Evolutionary conservation across 1,140 invertebrate species (phyloP), one percentile per base, ranked within the genome.

Genomic region (Dermatophagoides farinae): DNA sequence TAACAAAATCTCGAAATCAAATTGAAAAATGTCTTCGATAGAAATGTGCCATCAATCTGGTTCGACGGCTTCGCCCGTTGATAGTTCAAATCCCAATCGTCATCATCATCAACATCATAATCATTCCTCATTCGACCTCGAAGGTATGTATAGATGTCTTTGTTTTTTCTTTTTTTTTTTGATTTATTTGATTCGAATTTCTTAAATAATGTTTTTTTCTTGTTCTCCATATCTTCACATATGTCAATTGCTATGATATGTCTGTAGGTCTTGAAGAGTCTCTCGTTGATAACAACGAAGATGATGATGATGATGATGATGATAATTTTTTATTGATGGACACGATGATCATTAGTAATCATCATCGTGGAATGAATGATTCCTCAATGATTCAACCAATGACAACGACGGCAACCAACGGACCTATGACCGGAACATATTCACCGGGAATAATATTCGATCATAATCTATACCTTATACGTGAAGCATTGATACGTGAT

Each of bases 261-360:
- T 31, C 31, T 44, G 14, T n/a, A 60, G 58, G 58, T 23, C 58
- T 60, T 14, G 58, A 60, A 50, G 58, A 60, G 46, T 47, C 41
- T 22, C 44, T 60, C 1, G 58, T 60, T 14, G 58, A 60, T 25
- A 50, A 60, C 39, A 40, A 37, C 16, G 23, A 37, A 18, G 44
- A 60, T 18, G 58, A 60, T 12, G 41, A 47, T 11, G 41, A 37
- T 10, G 44, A 37, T 18, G 58, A 60, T 2, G 58, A 60, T 18
- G 10, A 10, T 14, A 31, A 31, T 31, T 31, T 31, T 31, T 31
- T 39, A 55, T 6, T 39, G 38, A 18, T 55, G 38, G 46, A 55
- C 23, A 14, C 53, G 14, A 52, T 52, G 50, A 52, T 22, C 23
- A 52, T 52, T 25, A 20, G 50, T 38, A 31, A 31, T 31, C 31